phyloP scores from a whole-genome alignment of 2,113 vertebrate genomes.

The Hemiprocne comata region DNA sequence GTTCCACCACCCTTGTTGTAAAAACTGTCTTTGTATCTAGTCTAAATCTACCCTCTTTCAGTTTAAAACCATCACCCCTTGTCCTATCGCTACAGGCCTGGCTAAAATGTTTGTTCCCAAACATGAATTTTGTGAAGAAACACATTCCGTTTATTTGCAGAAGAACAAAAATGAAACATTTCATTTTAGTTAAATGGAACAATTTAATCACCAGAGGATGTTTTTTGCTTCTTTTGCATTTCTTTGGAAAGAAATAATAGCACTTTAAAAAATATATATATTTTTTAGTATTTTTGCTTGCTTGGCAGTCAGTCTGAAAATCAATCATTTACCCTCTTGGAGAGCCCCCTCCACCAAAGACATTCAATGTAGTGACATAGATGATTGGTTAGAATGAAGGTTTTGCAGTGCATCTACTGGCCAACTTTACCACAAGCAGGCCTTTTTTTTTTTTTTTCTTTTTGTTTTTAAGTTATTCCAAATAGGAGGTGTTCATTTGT shows the following conservation, averaged over 20 bases:
- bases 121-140: neutral
- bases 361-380: neutral
- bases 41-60: no score
- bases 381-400: neutral
- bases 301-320: neutral
- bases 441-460: no score
- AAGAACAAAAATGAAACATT: neutral
- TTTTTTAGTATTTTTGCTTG: neutral
- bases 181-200: neutral
- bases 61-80: no score
- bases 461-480: neutral
- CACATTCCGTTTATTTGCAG: neutral
- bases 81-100: no score
- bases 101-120: no score
- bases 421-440: neutral
- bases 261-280: neutral
- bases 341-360: neutral
- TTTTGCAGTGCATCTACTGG: neutral
- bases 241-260: neutral
- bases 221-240: neutral
- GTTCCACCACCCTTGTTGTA: no score
- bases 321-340: neutral
- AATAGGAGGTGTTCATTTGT: neutral
- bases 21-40: no score
- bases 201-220: neutral